Evolutionary conservation across 2,797 vertebrate species (phyloP).

Genomic region (Sebastes hubbsi): DNA sequence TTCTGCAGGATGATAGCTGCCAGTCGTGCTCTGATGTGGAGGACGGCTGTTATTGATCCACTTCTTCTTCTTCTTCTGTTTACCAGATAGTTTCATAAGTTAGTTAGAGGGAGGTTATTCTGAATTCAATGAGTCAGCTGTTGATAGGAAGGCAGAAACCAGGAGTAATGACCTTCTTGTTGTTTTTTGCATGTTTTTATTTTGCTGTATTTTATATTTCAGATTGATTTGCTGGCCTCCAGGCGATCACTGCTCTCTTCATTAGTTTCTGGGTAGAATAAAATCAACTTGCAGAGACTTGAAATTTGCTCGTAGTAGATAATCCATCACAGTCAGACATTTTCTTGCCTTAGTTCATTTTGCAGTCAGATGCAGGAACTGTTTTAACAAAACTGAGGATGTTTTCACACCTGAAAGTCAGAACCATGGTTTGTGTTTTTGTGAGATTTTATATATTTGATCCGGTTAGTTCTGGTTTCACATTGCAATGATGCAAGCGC

Average conservation of each 20-base stretch:
- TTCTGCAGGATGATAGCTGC: constrained; percentile 33
- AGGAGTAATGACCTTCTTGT: background rate
- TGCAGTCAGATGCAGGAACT: background rate
- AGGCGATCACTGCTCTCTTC: background rate
- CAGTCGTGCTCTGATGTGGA: constrained; percentile 1
- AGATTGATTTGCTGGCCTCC: background rate
- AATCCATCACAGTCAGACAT: background rate
- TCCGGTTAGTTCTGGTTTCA: too few species aligned
- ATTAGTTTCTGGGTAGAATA: background rate
- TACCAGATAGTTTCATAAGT: background rate
- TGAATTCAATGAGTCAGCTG: background rate
- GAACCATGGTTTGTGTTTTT: background rate
- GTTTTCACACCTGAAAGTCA: background rate
- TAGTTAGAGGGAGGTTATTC: background rate
- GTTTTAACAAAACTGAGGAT: too few species aligned
- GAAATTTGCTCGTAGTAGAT: background rate
- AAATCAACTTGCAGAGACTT: background rate
- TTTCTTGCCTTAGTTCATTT: background rate
- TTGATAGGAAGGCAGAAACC: background rate
- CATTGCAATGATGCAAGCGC: too few species aligned
- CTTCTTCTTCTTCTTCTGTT: background rate
- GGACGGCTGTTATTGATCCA: constrained; percentile 6
- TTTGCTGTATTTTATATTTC: background rate
- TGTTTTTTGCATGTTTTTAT: background rate
- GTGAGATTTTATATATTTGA: too few species aligned